Percentiles rank a stretch among this genome's conserved stretches.
These are phyloP conservation scores for Metopolophium dirhodum DNA, from an alignment of 1,140 invertebrate species.

Conservation along the genomic window DNA sequence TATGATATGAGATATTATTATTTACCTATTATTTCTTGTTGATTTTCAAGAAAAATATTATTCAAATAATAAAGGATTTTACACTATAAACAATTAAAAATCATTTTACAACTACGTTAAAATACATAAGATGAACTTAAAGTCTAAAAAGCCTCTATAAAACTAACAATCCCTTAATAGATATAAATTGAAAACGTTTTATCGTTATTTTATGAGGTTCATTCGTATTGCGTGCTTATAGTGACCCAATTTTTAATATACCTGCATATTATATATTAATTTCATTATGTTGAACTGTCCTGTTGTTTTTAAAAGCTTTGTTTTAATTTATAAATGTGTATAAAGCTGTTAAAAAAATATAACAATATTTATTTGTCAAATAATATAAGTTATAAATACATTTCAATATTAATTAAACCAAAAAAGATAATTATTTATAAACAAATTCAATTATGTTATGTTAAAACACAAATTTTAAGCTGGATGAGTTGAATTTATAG, in stretches of 20 bases:
- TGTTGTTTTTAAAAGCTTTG: not conserved
- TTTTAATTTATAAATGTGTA: not conserved
- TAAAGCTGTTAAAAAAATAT: not conserved
- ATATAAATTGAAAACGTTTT: slow-evolving; percentile 42
- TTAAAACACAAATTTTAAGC: not conserved
- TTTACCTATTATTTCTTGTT: not conserved
- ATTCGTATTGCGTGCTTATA: not conserved
- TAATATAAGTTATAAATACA: not conserved
- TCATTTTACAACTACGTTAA: not conserved
- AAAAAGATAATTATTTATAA: not conserved
- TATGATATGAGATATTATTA: too few relatives aligned
- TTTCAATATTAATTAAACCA: not conserved
- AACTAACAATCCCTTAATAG: slow-evolving; percentile 9
- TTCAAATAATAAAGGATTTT: not conserved
- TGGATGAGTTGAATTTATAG: too few relatives aligned
- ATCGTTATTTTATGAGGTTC: not conserved
- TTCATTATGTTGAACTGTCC: not conserved
- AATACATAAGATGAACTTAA: not conserved
- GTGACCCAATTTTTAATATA: not conserved
- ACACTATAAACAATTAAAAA: not conserved
- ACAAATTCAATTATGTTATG: not conserved
- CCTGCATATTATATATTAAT: not conserved
- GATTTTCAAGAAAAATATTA: not conserved
- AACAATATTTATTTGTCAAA: not conserved
- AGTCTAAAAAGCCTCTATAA: not conserved